These are phyloP conservation scores for Panthera tigris DNA, from an alignment of 2,113 vertebrate genomes.

Conservation along the genomic window DNA sequence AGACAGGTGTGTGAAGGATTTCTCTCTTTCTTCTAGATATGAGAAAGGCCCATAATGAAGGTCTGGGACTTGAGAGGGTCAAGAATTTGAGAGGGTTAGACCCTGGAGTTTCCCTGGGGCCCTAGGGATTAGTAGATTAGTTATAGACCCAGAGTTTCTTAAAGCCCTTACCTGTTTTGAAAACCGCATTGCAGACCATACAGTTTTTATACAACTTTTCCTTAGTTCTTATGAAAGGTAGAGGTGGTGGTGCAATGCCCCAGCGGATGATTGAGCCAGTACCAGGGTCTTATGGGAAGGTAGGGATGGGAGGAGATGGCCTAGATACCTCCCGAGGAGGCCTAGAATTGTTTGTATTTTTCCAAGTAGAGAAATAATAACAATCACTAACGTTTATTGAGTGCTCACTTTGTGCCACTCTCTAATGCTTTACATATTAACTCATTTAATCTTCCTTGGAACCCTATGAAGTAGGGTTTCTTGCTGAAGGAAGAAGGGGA, in stretches of 20 bases:
- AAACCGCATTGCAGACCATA: neutral
- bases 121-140: neutral
- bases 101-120: neutral
- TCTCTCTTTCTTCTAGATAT: neutral
- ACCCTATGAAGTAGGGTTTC: neutral
- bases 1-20: neutral
- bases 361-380: slow-evolving; percentile 6
- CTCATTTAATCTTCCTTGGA: neutral
- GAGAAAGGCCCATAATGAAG: neutral
- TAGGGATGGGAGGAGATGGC: neutral
- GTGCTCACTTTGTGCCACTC: neutral
- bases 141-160: neutral
- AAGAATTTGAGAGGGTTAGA: neutral
- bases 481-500: neutral
- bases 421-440: neutral
- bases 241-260: neutral
- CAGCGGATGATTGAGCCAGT: neutral
- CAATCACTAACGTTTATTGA: neutral
- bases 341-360: neutral
- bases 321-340: neutral
- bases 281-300: neutral
- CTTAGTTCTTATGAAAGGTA: neutral
- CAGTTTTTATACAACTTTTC: neutral
- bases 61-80: neutral
- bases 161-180: neutral